These are phyloP conservation scores for Corvus cornix DNA, from an alignment of 2,113 vertebrate genomes.

Conservation along the genomic window DNA sequence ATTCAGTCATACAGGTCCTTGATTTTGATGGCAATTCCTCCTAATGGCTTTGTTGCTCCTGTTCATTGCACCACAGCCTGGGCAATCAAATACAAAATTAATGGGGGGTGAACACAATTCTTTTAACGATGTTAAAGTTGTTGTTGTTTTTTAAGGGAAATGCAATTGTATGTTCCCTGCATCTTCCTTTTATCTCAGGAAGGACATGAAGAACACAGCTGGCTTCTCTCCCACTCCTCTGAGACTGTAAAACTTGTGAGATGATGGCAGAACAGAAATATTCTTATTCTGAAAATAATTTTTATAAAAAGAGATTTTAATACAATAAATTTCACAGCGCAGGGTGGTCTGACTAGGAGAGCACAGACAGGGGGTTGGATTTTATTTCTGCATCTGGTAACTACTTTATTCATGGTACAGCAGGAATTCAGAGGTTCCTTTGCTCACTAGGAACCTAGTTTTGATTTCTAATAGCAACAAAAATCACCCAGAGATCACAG, in stretches of 20 bases:
- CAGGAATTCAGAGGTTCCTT: not conserved
- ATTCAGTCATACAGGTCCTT: accelerated
- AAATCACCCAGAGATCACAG: not conserved
- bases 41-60: not conserved
- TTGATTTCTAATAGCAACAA: not conserved
- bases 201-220: not conserved
- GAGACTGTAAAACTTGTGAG: not conserved
- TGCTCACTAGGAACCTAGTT: not conserved
- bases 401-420: not conserved
- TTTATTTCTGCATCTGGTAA: not conserved
- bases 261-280: not conserved
- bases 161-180: not conserved
- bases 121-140: not conserved
- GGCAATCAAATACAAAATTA: not conserved
- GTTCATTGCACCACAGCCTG: not conserved
- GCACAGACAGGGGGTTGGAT: not conserved
- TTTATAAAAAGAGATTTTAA: not conserved
- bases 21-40: not conserved
- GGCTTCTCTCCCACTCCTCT: not conserved
- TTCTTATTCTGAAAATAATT: not conserved
- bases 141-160: not conserved
- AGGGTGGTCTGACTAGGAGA: not conserved
- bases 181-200: not conserved
- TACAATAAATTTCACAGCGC: not conserved
- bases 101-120: not conserved